Evolutionary conservation across 2,113 vertebrate species (phyloP), one percentile per base, ranked within the genome.

Genomic region (Trogon melanurus): DNA sequence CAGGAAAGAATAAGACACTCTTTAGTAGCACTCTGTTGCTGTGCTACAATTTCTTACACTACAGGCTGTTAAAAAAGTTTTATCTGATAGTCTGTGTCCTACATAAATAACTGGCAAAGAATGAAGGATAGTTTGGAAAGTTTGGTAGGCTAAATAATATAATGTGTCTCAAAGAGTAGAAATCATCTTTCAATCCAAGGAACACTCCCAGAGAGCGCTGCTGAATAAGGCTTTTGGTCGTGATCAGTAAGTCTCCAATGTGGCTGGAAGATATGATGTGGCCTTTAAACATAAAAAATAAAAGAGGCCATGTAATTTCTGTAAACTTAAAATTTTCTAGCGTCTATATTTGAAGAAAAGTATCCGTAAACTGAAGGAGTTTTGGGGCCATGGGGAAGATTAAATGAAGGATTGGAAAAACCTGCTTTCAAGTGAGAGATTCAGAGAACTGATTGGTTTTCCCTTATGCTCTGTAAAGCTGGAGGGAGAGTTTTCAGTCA

Each of bases 1-100:
- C 8, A 25, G 20, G 16, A 86, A 51, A 73, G 48, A 53, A 15
- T 54, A 72, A 88, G 36, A 9, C 0, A 0, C 79, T 30, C 14
- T 71, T 74, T 21, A 56, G 22, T 47, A 62, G 15, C 32, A 36
- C 10, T 26, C 5, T 47, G 27, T 57, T 61, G 17, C 50, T 79
- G 16, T 32, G 20, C 70, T 84, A 18, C 19, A 11, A 25, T 81
- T 86, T 81, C 53, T 60, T 74, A 19, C 66, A 21, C 9, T 38
- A 50, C 0, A 0, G 32, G 7, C 51, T 36, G 27, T 73, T 66
- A 16, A 34, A 79, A n/a, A 80, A n/a, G 10, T 74, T 16, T 41
- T 62, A 2, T 20, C 34, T 83, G 66, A 26, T 20, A 11, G 8
- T 36, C 30, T 74, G 10, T 60, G 22, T 25, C 32, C 16, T 26